Evolutionary conservation across 1,140 invertebrate genomes (phyloP).

Genomic region (Solen grandis): DNA sequence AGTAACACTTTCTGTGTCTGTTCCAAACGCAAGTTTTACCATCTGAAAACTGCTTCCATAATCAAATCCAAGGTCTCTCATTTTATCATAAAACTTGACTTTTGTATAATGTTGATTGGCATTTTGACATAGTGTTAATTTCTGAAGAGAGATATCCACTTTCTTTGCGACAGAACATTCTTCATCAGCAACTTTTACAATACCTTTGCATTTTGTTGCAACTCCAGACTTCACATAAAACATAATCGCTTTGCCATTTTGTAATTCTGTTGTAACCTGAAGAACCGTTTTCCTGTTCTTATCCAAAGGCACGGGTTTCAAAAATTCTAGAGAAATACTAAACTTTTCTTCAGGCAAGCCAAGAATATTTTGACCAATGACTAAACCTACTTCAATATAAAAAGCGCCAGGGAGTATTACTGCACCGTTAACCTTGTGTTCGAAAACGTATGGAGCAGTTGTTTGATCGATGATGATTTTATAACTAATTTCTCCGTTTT

Average conservation of each 20-base stretch:
- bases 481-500: background rate
- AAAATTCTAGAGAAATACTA: constrained; percentile 28
- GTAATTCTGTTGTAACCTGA: background rate
- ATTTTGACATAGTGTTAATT: background rate
- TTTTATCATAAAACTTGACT: constrained; percentile 15
- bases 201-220: constrained; percentile 22
- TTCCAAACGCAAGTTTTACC: background rate
- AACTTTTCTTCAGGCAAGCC: background rate
- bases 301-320: constrained; percentile 9
- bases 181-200: background rate
- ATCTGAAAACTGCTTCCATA: constrained; percentile 23
- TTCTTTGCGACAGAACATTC: background rate
- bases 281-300: background rate
- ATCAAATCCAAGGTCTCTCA: constrained; percentile 24
- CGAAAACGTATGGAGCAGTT: constrained; percentile 46
- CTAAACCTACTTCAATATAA: constrained; percentile 46
- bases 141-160: background rate
- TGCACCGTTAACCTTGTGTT: constrained; percentile 30
- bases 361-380: constrained; percentile 18
- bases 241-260: no score
- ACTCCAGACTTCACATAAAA: constrained; percentile 6
- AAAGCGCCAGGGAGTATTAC: constrained; percentile 47
- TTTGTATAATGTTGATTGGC: background rate
- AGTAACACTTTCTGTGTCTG: background rate
- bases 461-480: constrained; percentile 10